Conservation (phyloP, 2,888 invertebrate genomes). For the Drosophila koepferae region DNA sequence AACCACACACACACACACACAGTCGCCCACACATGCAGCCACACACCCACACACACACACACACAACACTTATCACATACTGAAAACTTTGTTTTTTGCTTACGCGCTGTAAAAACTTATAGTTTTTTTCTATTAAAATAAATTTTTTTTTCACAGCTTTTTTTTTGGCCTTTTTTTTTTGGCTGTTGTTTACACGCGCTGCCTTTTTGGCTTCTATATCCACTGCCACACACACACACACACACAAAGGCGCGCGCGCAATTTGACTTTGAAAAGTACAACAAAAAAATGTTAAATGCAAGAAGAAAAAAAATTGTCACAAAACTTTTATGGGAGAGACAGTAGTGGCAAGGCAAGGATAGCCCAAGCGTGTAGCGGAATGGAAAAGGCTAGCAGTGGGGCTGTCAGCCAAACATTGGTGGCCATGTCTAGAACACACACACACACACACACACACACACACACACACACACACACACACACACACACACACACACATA, state of each 20-base stretch:
- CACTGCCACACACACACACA: slow-evolving; percentile 32
- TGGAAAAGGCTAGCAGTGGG: slow-evolving; percentile 1
- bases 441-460: slow-evolving; percentile 1
- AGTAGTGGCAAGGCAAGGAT: slow-evolving; percentile 31
- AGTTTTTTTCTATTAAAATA: slow-evolving; percentile 55
- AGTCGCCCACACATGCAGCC: slow-evolving; percentile 11
- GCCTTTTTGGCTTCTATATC: slow-evolving; percentile 52
- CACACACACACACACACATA: not conserved
- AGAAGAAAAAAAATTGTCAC: slow-evolving; percentile 68
- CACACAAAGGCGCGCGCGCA: slow-evolving; percentile 30
- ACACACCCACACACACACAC: slow-evolving; percentile 24
- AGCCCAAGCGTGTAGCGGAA: not conserved
- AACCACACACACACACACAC: slow-evolving; percentile 32
- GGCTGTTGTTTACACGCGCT: slow-evolving; percentile 42
- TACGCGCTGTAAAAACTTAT: slow-evolving; percentile 61
- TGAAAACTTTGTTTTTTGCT: slow-evolving; percentile 61
- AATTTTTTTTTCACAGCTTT: slow-evolving; percentile 16
- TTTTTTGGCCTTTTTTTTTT: slow-evolving; percentile 30
- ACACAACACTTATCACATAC: slow-evolving; percentile 18
- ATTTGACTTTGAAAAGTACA: slow-evolving; percentile 65
- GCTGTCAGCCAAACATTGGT: slow-evolving; percentile 50
- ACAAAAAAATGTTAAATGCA: slow-evolving; percentile 9
- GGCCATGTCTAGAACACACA: slow-evolving; percentile 39
- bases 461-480: not conserved
- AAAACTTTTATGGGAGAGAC: slow-evolving; percentile 73